Evolutionary conservation across 1,140 invertebrate genomes (phyloP).

Genomic region (Saxidomus purpurata): DNA sequence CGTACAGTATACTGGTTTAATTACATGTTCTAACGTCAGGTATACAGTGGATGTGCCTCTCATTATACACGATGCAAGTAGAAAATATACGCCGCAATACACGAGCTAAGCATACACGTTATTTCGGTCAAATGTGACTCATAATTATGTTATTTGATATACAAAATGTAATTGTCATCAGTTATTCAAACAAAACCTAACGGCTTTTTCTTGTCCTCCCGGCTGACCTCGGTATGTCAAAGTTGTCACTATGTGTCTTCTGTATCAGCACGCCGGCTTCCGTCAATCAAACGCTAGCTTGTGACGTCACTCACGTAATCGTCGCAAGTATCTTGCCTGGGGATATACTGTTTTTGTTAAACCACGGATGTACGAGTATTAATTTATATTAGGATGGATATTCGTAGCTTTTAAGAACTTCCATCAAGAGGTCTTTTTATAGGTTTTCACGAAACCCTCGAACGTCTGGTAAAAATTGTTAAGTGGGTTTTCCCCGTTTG

Average conservation of each 20-base stretch:
- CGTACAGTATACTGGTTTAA: too few species aligned
- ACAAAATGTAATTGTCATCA: neutral
- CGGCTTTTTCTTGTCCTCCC: neutral
- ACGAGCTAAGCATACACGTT: neutral
- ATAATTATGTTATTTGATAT: neutral
- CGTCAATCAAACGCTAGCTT: constrained; percentile 18
- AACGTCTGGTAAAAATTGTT: too few species aligned
- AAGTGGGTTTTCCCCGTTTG: too few species aligned
- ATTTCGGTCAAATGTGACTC: constrained; percentile 9
- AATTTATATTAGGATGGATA: too few species aligned
- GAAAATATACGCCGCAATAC: neutral
- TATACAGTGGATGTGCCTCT: too few species aligned
- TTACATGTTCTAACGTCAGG: too few species aligned
- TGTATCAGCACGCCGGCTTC: neutral
- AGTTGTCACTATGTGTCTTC: constrained; percentile 19
- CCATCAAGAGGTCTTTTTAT: too few species aligned
- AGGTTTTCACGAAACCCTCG: too few species aligned
- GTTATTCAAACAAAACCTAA: neutral
- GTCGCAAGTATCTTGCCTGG: neutral
- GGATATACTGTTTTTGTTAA: neutral
- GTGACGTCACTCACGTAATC: constrained; percentile 33
- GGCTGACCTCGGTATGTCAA: constrained; percentile 12
- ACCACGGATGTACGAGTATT: too few species aligned
- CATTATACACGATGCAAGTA: neutral
- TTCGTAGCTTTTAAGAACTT: too few species aligned